These are phyloP conservation scores for Synanthedon vespiformis DNA, from an alignment of 2,888 invertebrate genomes.

Conservation along the genomic window DNA sequence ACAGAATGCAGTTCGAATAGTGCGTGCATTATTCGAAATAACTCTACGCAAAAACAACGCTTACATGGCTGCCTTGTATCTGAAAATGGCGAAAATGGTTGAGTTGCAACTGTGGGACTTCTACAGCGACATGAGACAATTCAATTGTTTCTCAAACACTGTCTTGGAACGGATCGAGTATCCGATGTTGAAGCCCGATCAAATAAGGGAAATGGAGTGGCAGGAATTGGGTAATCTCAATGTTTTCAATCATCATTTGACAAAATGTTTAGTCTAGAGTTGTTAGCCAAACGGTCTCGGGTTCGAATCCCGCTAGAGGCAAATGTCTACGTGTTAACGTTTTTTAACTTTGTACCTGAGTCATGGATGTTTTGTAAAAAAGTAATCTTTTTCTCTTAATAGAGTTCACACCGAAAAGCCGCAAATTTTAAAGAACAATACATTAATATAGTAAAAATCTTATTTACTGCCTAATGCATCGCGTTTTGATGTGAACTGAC, in stretches of 20 bases:
- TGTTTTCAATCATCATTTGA: no score
- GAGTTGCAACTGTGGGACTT: constrained; percentile 93
- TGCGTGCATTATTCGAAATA: constrained; percentile 94
- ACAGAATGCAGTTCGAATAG: constrained; percentile 91
- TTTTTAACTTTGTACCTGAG: no score
- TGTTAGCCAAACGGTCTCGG: no score
- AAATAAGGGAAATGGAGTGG: constrained; percentile 86
- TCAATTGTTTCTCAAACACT: constrained; percentile 80
- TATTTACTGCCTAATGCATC: no score
- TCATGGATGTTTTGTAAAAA: no score
- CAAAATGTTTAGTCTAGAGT: no score
- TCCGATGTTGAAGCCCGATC: constrained; percentile 79
- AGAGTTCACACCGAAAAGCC: constrained; percentile 1
- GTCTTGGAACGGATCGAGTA: constrained; percentile 86
- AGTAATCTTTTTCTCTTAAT: no score
- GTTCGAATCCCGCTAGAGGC: no score
- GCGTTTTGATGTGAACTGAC: no score
- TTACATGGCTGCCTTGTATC: constrained; percentile 85
- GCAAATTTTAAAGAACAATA: not conserved
- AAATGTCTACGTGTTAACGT: no score
- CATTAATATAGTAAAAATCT: no score
- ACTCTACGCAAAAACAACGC: constrained; percentile 91
- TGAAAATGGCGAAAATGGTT: constrained; percentile 91
- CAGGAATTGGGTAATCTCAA: constrained; percentile 80
- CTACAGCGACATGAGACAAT: constrained; percentile 89